Evolutionary conservation across 2,113 vertebrate genomes (phyloP).

Genomic region (Pagrus major): DNA sequence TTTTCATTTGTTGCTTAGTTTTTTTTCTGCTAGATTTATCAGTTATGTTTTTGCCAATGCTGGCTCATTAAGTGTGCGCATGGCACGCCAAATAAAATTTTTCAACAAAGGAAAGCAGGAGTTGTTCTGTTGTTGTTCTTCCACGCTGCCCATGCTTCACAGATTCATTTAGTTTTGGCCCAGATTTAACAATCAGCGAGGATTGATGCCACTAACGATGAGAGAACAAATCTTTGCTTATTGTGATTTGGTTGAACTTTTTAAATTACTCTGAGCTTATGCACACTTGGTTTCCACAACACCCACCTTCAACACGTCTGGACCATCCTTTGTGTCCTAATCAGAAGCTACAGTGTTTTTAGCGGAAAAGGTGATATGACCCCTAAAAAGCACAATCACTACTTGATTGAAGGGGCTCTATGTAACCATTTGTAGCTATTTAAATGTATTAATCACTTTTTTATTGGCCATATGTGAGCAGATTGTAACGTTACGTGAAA

Average conservation of each 20-base stretch:
- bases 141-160: neutral
- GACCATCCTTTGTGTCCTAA: neutral
- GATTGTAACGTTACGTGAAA: too few species aligned
- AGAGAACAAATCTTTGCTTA: neutral
- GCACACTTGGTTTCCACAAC: neutral
- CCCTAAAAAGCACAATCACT: too few species aligned
- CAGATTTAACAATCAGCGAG: neutral
- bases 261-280: neutral
- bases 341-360: neutral
- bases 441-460: too few species aligned
- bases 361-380: neutral
- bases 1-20: neutral
- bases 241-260: neutral
- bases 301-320: neutral
- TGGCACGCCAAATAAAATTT: conserved; percentile 71
- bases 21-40: conserved; percentile 5
- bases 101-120: neutral
- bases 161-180: neutral
- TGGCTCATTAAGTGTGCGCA: conserved; percentile 39
- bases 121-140: conserved; percentile 15
- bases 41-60: conserved; percentile 28
- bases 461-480: too few species aligned
- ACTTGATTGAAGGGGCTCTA: too few species aligned
- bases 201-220: accelerated
- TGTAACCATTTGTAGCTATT: too few species aligned